phyloP scores from a whole-genome alignment of 2,888 invertebrate species.

The Synanthedon tipuliformis region DNA sequence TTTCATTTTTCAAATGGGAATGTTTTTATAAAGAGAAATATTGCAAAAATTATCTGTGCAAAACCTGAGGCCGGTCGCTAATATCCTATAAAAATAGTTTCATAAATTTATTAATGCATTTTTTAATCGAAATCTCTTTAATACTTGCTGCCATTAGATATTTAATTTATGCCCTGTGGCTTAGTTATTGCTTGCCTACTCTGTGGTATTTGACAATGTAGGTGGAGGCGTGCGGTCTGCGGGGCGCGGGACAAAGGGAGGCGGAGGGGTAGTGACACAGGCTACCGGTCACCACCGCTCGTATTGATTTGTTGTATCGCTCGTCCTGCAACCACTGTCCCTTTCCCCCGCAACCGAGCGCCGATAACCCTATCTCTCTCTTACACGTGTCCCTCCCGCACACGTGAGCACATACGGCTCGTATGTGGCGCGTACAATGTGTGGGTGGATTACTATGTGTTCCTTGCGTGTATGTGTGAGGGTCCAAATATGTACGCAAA shows the following conservation, averaged over 20 bases:
- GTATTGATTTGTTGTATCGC: constrained; percentile 73
- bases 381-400: constrained; percentile 47
- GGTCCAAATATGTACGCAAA: constrained; percentile 52
- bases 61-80: too few relatives aligned
- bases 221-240: constrained; percentile 63
- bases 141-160: background rate
- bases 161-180: background rate
- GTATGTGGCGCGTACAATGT: constrained; percentile 25
- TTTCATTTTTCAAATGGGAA: too few relatives aligned
- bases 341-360: constrained; percentile 35
- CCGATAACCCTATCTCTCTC: constrained; percentile 25
- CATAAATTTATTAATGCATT: too few relatives aligned
- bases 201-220: constrained; percentile 64
- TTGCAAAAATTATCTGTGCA: too few relatives aligned
- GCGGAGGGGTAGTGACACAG: constrained; percentile 61
- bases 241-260: constrained; percentile 22
- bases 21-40: too few relatives aligned
- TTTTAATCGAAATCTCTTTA: too few relatives aligned
- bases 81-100: too few relatives aligned
- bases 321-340: constrained; percentile 65
- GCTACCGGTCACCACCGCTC: constrained; percentile 72
- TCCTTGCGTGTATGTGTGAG: constrained; percentile 42
- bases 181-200: constrained; percentile 18
- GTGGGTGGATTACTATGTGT: constrained; percentile 35
- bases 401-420: constrained; percentile 53